These are phyloP conservation scores for Cassiopea xamachana DNA, from an alignment of 30 jellyfish, hydroid and myxozoan genomes.

Conservation along the genomic window DNA sequence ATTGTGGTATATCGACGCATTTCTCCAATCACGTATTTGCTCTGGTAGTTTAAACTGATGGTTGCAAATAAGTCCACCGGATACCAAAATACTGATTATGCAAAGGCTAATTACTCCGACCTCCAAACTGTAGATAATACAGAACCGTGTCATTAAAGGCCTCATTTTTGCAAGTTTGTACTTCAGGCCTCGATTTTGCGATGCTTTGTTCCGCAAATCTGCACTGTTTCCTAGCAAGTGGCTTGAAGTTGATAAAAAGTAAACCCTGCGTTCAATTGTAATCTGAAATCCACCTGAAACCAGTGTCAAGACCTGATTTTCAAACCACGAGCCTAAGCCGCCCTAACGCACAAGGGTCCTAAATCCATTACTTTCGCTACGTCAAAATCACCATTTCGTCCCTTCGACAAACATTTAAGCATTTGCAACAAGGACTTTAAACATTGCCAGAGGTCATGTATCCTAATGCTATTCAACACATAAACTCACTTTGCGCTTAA, in stretches of 20 bases:
- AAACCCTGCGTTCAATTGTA: neutral
- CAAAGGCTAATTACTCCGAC: conserved; percentile 47
- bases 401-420: no score
- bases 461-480: no score
- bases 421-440: no score
- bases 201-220: neutral
- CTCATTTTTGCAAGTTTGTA: conserved; percentile 21
- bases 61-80: conserved; percentile 65
- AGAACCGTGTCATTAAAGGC: conserved; percentile 55
- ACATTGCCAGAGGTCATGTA: no score
- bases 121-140: conserved; percentile 59
- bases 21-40: conserved; percentile 70
- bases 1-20: conserved; percentile 16
- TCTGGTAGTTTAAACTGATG: conserved; percentile 38
- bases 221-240: neutral
- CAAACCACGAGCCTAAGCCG: no score
- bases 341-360: no score
- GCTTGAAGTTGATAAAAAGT: neutral
- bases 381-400: no score
- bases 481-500: no score
- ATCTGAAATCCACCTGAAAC: neutral
- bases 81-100: conserved; percentile 34
- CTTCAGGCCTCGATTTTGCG: neutral
- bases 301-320: neutral
- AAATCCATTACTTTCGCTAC: no score